phyloP scores from a whole-genome alignment of 2,888 invertebrate genomes.

The Luperina testacea region DNA sequence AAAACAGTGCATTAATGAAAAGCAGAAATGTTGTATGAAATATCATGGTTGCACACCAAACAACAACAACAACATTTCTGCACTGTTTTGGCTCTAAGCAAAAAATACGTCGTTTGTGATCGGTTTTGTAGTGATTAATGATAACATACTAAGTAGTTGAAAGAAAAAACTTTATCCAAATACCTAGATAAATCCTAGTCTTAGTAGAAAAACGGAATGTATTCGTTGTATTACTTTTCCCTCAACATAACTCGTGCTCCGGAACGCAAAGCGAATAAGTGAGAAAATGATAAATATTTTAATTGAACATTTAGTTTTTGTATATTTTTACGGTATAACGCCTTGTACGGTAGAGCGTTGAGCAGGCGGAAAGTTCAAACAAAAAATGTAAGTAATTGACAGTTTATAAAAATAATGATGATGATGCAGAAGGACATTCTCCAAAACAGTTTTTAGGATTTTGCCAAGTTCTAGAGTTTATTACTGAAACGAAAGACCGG shows the following conservation, averaged over 20 bases:
- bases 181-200: background rate
- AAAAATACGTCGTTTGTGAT: too few species aligned
- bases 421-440: slow-evolving; percentile 15
- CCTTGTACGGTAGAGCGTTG: slow-evolving; percentile 45
- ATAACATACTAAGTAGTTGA: too few species aligned
- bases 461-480: background rate
- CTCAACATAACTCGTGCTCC: slow-evolving; percentile 58
- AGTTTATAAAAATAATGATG: slow-evolving; percentile 38
- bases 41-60: too few species aligned
- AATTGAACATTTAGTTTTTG: slow-evolving; percentile 69
- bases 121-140: too few species aligned
- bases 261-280: slow-evolving; percentile 63
- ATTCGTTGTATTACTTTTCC: slow-evolving; percentile 18
- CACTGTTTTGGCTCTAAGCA: too few species aligned
- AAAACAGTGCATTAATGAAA: too few species aligned
- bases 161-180: background rate
- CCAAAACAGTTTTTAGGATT: slow-evolving; percentile 16
- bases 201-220: background rate
- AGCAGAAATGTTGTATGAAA: too few species aligned
- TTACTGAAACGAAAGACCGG: background rate
- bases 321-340: slow-evolving; percentile 65
- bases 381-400: slow-evolving; percentile 46
- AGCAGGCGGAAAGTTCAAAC: slow-evolving; percentile 24
- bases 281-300: slow-evolving; percentile 71
- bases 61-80: too few species aligned